Conservation (phyloP, 1,140 invertebrate species). For the Papilio aristodemus region DNA sequence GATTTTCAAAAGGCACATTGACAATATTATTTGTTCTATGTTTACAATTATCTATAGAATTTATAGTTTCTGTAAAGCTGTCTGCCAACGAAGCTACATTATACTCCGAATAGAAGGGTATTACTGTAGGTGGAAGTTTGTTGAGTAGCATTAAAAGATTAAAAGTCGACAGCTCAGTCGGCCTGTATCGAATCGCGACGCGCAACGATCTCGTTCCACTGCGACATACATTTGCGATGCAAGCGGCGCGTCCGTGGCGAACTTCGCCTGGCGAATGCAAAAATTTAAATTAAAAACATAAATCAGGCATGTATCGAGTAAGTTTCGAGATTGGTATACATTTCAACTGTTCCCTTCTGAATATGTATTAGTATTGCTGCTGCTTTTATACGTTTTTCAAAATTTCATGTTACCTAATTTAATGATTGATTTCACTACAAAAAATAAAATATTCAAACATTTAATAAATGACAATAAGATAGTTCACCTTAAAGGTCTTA, state of each 20-base stretch:
- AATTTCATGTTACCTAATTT: slow-evolving; percentile 25
- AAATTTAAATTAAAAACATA: slow-evolving; percentile 81
- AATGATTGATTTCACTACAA: slow-evolving; percentile 25
- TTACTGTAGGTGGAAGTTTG: slow-evolving; percentile 63
- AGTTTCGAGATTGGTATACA: slow-evolving; percentile 76
- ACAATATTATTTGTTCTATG: no score
- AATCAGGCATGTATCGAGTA: slow-evolving; percentile 79
- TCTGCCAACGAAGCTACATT: not conserved
- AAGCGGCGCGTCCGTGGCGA: slow-evolving; percentile 74
- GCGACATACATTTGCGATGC: slow-evolving; percentile 77
- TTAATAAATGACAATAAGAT: no score
- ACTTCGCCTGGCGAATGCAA: slow-evolving; percentile 78
- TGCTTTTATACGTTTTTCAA: slow-evolving; percentile 42
- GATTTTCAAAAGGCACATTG: no score
- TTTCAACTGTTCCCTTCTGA: slow-evolving; percentile 67
- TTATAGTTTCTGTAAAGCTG: not conserved
- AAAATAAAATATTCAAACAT: no score
- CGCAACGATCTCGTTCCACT: slow-evolving; percentile 66
- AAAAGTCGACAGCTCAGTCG: slow-evolving; percentile 75
- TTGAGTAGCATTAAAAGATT: slow-evolving; percentile 80
- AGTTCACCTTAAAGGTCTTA: no score
- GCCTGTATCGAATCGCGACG: slow-evolving; percentile 71
- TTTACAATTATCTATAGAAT: not conserved
- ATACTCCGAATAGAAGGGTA: slow-evolving; percentile 37
- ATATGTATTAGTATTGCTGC: slow-evolving; percentile 54